These are phyloP conservation scores for Mirounga angustirostris DNA, from an alignment of 2,113 vertebrate genomes.

Conservation along the genomic window DNA sequence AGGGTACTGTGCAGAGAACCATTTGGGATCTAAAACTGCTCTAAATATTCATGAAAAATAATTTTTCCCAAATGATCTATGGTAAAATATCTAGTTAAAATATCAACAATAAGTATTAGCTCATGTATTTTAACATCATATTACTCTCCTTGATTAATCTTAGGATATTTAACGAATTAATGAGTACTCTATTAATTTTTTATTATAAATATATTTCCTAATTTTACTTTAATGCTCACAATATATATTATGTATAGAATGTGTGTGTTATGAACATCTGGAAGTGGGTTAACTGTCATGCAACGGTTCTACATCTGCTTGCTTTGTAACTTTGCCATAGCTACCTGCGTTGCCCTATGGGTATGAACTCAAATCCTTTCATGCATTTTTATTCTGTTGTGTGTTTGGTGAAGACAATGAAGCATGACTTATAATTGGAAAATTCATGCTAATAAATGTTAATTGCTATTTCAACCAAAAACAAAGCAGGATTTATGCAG, in stretches of 20 bases:
- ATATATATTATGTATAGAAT: neutral
- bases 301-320: slow-evolving; percentile 78
- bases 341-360: slow-evolving; percentile 63
- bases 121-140: neutral
- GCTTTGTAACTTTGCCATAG: slow-evolving; percentile 69
- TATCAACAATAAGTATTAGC: neutral
- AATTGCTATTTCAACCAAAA: slow-evolving; percentile 59
- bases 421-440: slow-evolving; percentile 60
- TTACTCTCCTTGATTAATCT: neutral
- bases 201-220: slow-evolving; percentile 29
- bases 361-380: slow-evolving; percentile 71
- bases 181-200: neutral
- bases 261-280: slow-evolving; percentile 74
- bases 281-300: slow-evolving; percentile 81
- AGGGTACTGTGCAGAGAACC: neutral
- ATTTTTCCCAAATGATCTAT: neutral
- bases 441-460: slow-evolving; percentile 45
- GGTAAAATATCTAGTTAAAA: neutral
- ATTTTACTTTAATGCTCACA: slow-evolving; percentile 10
- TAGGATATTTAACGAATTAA: slow-evolving; percentile 23
- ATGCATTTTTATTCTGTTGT: slow-evolving; percentile 81
- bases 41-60: slow-evolving; percentile 15
- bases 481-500: slow-evolving; percentile 32
- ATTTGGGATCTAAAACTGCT: neutral
- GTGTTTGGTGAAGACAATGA: slow-evolving; percentile 54